Evolutionary conservation across 2,888 invertebrate genomes (phyloP).

Genomic region (Meteorus cinctellus): DNA sequence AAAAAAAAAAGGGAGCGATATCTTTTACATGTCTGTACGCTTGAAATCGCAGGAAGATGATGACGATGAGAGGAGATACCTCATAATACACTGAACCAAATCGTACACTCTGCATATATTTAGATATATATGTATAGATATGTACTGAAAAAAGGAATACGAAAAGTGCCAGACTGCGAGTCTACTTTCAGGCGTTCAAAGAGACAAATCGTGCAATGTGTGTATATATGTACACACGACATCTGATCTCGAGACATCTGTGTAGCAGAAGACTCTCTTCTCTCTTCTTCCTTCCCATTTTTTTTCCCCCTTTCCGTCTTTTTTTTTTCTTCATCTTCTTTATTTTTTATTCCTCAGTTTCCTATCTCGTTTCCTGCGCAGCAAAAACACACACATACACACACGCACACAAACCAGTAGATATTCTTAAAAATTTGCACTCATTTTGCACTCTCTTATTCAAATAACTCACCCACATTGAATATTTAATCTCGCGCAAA

Average conservation of each 20-base stretch:
- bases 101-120: background rate
- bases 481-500: background rate
- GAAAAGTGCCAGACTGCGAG: slow-evolving; percentile 30
- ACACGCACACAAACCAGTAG: background rate
- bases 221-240: slow-evolving; percentile 18
- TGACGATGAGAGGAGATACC: no score
- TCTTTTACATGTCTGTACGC: no score
- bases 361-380: no score
- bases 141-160: slow-evolving; percentile 3
- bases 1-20: background rate
- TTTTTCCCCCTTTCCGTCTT: background rate
- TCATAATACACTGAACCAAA: background rate
- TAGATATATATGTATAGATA: slow-evolving; percentile 2
- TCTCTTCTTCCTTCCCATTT: background rate
- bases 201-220: slow-evolving; percentile 34
- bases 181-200: slow-evolving; percentile 27
- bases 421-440: no score
- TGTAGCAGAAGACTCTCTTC: slow-evolving; percentile 49
- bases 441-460: no score
- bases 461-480: no score
- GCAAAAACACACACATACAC: background rate
- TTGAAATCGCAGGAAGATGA: no score
- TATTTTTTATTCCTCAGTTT: no score
- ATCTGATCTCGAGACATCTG: slow-evolving; percentile 51
- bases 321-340: background rate